Conservation (phyloP, 2,113 vertebrate genomes). For the Chaenogobius annularis region DNA sequence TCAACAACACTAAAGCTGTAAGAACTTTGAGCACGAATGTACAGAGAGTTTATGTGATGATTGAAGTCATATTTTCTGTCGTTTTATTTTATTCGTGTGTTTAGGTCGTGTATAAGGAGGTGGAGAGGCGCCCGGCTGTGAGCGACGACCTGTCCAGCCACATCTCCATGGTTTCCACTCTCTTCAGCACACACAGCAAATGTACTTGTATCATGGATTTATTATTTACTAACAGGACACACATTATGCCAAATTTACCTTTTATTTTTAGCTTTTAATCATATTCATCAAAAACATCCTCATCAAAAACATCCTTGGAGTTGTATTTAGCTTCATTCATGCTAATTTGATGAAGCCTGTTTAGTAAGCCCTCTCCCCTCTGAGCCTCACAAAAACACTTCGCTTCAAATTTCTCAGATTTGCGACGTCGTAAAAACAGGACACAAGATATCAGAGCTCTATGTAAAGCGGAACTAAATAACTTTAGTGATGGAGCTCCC, state of each 20-base stretch:
- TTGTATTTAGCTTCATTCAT: no score
- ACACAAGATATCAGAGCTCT: no score
- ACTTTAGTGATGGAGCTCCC: no score
- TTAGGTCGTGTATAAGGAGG: slow-evolving; percentile 91
- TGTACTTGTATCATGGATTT: slow-evolving; percentile 77
- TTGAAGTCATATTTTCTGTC: neutral
- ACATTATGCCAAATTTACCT: neutral
- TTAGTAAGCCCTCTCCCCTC: no score
- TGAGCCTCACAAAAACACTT: no score
- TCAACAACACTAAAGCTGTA: slow-evolving; percentile 82
- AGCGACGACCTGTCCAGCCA: slow-evolving; percentile 78
- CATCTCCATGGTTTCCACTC: slow-evolving; percentile 63
- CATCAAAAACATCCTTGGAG: neutral
- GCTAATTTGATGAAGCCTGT: no score
- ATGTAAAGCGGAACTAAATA: no score
- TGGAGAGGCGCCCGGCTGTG: slow-evolving; percentile 78
- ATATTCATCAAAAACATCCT: no score
- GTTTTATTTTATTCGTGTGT: neutral
- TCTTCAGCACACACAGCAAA: slow-evolving; percentile 86
- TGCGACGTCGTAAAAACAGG: no score
- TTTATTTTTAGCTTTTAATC: neutral
- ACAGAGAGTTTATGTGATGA: neutral
- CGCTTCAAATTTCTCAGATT: no score
- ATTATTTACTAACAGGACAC: neutral
- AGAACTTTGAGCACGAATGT: slow-evolving; percentile 42